A percentile compares a stretch with the other conserved stretches of the same genome.
Evolutionary conservation across 2,888 invertebrate genomes (phyloP).

Genomic region (Calameuta idolon): DNA sequence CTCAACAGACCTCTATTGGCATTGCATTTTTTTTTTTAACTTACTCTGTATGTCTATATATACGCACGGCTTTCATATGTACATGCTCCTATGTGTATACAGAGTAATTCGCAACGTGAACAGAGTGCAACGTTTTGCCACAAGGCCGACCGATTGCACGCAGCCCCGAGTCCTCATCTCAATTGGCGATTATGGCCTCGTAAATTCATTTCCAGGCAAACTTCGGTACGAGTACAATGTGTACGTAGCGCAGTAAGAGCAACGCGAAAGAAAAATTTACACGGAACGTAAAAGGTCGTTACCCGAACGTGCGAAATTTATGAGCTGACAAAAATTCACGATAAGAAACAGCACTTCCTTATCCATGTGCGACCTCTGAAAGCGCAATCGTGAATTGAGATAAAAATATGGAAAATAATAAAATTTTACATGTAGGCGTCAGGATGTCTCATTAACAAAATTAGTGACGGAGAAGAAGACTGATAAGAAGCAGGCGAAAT

Average conservation of each 20-base stretch:
- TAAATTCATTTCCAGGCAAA: conserved; percentile 58
- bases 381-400: conserved; percentile 15
- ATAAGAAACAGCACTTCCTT: background rate
- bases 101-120: conserved; percentile 25
- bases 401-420: conserved; percentile 18
- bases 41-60: background rate
- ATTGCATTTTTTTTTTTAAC: background rate
- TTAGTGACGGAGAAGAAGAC: conserved; percentile 35
- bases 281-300: conserved; percentile 21
- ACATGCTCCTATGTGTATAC: background rate
- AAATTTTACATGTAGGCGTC: conserved; percentile 35
- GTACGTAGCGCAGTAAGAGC: background rate
- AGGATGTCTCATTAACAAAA: conserved; percentile 50
- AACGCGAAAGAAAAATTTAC: conserved; percentile 6
- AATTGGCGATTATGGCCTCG: conserved; percentile 56
- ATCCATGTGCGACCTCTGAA: conserved; percentile 8
- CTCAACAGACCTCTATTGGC: background rate
- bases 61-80: background rate
- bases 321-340: background rate
- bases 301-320: background rate
- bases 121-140: conserved; percentile 36
- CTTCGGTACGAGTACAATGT: conserved; percentile 25
- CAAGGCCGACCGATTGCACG: conserved; percentile 40
- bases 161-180: conserved; percentile 37
- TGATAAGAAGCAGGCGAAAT: background rate